phyloP scores from a whole-genome alignment of 2,797 vertebrate genomes.

The Pangasius larnaudii region DNA sequence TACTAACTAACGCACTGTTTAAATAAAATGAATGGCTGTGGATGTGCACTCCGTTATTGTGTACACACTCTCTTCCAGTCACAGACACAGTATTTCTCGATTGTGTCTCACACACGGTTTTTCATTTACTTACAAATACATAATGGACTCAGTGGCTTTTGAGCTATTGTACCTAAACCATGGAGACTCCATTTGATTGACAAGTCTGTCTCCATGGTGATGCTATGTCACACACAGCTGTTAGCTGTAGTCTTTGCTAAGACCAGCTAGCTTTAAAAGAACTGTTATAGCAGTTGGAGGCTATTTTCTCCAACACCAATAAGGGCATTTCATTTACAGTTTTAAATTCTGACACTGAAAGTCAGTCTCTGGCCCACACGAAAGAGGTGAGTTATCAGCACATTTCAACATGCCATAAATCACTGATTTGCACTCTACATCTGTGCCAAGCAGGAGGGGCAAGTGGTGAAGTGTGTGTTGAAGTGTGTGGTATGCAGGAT shows the following conservation, averaged over 20 bases:
- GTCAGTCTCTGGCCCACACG: not conserved
- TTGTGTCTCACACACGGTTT: no score
- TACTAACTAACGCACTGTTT: not conserved
- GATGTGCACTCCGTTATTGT: not conserved
- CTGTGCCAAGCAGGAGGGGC: conserved; percentile 30
- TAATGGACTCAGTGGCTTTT: not conserved
- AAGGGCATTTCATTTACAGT: not conserved
- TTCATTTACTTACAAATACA: not conserved
- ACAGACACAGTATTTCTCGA: not conserved
- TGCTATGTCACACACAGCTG: not conserved
- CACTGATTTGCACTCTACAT: not conserved
- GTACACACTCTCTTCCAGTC: not conserved
- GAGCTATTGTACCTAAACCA: not conserved
- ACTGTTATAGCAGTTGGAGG: not conserved
- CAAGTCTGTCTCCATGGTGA: not conserved
- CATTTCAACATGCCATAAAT: conserved; percentile 43
- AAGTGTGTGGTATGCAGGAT: not conserved
- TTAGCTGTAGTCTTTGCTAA: not conserved
- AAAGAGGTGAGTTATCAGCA: conserved; percentile 34
- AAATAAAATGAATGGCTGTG: not conserved
- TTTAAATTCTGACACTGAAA: not conserved
- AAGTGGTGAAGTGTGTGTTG: conserved; percentile 29
- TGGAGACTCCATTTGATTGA: not conserved
- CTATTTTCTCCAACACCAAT: not conserved
- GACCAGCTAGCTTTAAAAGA: not conserved